Percentiles rank a stretch among this genome's conserved stretches.
phyloP scores from a whole-genome alignment of 2,888 invertebrate species.

The Ochropacha duplaris region DNA sequence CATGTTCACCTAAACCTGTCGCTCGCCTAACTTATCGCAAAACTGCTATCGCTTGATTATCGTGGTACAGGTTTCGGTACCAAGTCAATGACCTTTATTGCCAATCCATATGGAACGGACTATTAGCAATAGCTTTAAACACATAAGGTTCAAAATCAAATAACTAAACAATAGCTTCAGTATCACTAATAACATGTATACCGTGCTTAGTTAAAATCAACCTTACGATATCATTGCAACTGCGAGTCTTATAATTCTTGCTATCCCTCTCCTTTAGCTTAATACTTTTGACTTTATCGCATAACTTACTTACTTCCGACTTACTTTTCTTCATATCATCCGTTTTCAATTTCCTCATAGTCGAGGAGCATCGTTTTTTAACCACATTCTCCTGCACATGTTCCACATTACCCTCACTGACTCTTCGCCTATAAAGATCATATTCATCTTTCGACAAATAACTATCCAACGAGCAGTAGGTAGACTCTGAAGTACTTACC shows the following conservation, averaged over 20 bases:
- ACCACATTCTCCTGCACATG: slow-evolving; percentile 32
- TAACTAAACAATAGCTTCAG: slow-evolving; percentile 86
- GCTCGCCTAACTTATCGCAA: no score
- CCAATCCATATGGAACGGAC: no score
- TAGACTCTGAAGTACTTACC: slow-evolving; percentile 65
- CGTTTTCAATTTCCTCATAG: slow-evolving; percentile 63
- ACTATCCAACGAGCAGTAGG: slow-evolving; percentile 79
- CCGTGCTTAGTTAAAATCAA: slow-evolving; percentile 90
- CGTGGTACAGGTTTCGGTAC: no score
- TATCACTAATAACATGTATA: slow-evolving; percentile 90
- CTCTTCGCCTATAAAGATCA: slow-evolving; percentile 60
- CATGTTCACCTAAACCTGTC: no score
- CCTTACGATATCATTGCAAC: slow-evolving; percentile 85
- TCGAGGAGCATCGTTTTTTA: slow-evolving; percentile 71
- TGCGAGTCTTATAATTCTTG: slow-evolving; percentile 69
- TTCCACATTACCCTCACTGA: slow-evolving; percentile 70
- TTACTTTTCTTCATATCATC: slow-evolving; percentile 74
- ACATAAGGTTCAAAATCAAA: background rate
- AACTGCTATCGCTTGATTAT: no score
- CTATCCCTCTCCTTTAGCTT: slow-evolving; percentile 64
- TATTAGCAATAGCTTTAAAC: no score
- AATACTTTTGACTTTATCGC: slow-evolving; percentile 73
- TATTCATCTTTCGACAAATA: slow-evolving; percentile 75
- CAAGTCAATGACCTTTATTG: no score
- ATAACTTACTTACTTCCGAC: slow-evolving; percentile 78